These are phyloP conservation scores for Drosophila peninsularis DNA, from an alignment of 2,888 invertebrate species.

Conservation along the genomic window DNA sequence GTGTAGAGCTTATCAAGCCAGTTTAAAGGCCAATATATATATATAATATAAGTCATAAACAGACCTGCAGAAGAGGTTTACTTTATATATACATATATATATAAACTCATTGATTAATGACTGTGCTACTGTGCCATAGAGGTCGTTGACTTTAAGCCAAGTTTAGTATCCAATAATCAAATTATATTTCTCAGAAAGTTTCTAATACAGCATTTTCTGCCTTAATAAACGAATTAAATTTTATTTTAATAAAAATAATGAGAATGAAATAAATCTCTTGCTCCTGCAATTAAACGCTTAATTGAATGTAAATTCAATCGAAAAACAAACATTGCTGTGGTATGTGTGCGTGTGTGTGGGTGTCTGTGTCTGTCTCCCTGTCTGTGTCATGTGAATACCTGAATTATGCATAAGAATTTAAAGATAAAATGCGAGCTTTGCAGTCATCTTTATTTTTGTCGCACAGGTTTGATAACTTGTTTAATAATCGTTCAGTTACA, in stretches of 20 bases:
- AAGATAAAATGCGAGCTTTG: background rate
- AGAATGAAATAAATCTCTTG: background rate
- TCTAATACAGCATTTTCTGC: background rate
- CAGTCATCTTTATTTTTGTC: constrained; percentile 8
- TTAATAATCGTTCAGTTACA: constrained; percentile 1
- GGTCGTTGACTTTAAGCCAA: no score
- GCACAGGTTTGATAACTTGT: background rate
- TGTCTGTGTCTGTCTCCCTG: background rate
- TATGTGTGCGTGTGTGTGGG: background rate
- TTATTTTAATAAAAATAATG: background rate
- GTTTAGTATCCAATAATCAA: no score
- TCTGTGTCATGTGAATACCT: background rate
- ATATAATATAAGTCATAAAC: no score
- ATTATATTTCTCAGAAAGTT: no score
- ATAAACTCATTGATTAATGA: no score
- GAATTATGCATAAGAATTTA: background rate
- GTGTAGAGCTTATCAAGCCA: background rate
- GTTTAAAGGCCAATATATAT: background rate
- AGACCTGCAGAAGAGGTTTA: no score
- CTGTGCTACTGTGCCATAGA: no score
- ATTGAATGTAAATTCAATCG: background rate
- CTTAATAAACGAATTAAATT: background rate
- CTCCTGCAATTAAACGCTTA: background rate
- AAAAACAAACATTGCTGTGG: background rate
- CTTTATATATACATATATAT: no score